These are phyloP conservation scores for Mustela nigripes DNA, from an alignment of 2,113 vertebrate species.

Conservation along the genomic window DNA sequence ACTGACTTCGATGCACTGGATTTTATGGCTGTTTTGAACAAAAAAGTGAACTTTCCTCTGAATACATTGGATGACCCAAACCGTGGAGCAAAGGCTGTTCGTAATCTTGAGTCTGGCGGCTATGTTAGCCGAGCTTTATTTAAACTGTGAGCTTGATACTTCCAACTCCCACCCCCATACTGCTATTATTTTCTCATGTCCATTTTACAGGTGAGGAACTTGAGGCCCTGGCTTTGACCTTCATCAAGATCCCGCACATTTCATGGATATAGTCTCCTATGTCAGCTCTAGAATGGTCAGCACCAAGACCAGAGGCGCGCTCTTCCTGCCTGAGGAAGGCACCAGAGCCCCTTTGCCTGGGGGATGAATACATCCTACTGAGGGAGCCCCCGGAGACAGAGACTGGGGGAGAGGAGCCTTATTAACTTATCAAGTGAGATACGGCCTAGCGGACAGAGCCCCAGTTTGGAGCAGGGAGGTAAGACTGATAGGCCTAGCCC, in stretches of 20 bases:
- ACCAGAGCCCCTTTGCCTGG: background rate
- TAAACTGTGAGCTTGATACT: background rate
- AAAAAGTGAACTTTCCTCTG: background rate
- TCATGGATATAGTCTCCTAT: background rate
- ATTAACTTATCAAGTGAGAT: background rate
- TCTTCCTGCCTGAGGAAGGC: background rate
- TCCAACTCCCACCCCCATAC: background rate
- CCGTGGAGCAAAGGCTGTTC: background rate
- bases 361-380: background rate
- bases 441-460: background rate
- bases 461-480: background rate
- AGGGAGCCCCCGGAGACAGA: background rate
- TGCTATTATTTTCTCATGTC: background rate
- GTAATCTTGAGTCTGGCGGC: background rate
- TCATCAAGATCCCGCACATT: background rate
- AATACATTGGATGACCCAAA: conserved; percentile 58
- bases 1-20: conserved; percentile 22
- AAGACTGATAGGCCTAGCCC: background rate
- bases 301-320: background rate
- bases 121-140: background rate
- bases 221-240: background rate
- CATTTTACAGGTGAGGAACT: background rate
- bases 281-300: background rate
- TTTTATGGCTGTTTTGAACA: conserved; percentile 60
- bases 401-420: background rate